Evolutionary conservation across 2,113 vertebrate genomes (phyloP), one percentile per base, ranked within the genome.

Genomic region (Solea senegalensis): DNA sequence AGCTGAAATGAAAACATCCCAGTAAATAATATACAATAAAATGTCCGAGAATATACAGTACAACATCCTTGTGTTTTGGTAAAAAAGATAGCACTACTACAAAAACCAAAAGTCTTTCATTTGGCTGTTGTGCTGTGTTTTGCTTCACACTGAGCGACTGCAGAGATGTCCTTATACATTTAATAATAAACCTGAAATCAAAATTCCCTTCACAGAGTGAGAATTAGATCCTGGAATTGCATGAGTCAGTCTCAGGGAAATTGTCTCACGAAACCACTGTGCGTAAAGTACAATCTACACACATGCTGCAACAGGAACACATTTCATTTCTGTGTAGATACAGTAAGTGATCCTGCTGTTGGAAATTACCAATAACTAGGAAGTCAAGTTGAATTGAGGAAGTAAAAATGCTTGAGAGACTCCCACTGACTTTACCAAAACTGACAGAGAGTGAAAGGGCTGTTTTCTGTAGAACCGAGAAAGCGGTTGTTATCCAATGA

Each of bases 1-100:
- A 94, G 79, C 94, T 94, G 77, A 43, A 83, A 72, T 5, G 27
- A 73, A 10, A 67, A 41, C 13, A 43, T 0, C 12, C 7, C 53
- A 34, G 34, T 34, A 34, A 34, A 34, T 34, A 34, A 21, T 21
- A 21, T 21, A 21, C 21, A 21, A 21, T 34, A 34, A 34, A 4
- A 34, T 34, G 21, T 21, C 21, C 21, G 34, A 34, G 34, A 34
- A 34, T 6, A 34, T 34, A 34, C 34, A 34, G 5, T 34, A 34
- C 34, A 34, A 6, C 5, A 34, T 6, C 5, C 3, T 34, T 34
- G 34, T 34, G 34, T 34, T 34, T 34, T 3, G 34, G 3, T 34
- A 34, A 34, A 21, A 21, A 21, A 21, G 21, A 21, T 21, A 21
- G 21, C 21, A 21, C 21, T 21, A 21, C 21, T 21, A 21, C 21